A percentile compares a stretch with the other conserved stretches of the same genome.
Conservation (phyloP, 2,888 invertebrate species). For the Pandemis cinnamomeana region DNA sequence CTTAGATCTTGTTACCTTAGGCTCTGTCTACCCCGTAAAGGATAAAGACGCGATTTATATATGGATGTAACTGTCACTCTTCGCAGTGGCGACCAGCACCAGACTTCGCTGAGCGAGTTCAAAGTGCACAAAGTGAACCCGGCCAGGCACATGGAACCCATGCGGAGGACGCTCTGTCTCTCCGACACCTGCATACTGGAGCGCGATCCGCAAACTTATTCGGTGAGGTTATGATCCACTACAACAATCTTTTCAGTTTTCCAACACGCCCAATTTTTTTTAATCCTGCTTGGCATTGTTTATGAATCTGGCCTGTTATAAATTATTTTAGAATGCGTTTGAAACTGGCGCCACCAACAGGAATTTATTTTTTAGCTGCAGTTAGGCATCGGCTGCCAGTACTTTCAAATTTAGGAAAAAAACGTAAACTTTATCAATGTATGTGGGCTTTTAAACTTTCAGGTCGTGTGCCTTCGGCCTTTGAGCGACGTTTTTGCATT, state of each 20-base stretch:
- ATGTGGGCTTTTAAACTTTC: constrained; percentile 42
- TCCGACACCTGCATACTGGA: constrained; percentile 98
- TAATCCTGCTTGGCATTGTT: no score
- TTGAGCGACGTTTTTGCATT: constrained; percentile 95
- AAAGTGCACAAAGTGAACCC: constrained; percentile 96
- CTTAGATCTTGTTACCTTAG: no score
- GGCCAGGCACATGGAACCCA: constrained; percentile 91
- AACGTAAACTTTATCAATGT: neutral
- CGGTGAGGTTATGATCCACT: constrained; percentile 79
- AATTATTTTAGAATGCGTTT: no score
- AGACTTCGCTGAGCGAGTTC: constrained; percentile 98
- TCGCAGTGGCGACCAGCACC: constrained; percentile 95
- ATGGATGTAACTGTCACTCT: neutral
- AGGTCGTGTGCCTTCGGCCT: constrained; percentile 91
- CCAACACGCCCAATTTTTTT: no score
- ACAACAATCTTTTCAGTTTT: no score
- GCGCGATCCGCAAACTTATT: constrained; percentile 98
- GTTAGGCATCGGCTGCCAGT: no score
- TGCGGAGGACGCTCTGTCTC: constrained; percentile 95
- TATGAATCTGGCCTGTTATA: no score
- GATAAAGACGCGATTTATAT: no score
- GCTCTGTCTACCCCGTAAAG: no score
- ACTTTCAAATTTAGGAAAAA: no score
- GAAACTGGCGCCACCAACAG: no score
- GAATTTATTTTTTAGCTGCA: no score